These are phyloP conservation scores for Eleginops maclovinus DNA, from an alignment of 2,113 vertebrate genomes.

Conservation along the genomic window DNA sequence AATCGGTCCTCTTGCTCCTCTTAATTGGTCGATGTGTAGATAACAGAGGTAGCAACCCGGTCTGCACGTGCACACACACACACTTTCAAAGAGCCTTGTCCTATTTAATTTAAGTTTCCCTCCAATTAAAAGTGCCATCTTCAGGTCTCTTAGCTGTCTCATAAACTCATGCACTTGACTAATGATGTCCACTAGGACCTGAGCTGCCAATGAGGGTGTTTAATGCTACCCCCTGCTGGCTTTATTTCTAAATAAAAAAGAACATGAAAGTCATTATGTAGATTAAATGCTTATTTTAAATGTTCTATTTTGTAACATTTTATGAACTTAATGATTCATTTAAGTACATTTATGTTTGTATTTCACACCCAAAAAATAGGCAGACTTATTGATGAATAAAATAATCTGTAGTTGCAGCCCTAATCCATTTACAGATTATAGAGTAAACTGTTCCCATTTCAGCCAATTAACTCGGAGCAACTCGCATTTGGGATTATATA, in stretches of 20 bases:
- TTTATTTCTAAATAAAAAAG: neutral
- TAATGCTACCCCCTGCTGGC: slow-evolving; percentile 51
- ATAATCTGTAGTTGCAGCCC: too few species aligned
- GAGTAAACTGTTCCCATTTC: slow-evolving; percentile 17
- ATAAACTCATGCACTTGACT: slow-evolving; percentile 41
- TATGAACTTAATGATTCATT: too few species aligned
- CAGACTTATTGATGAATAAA: too few species aligned
- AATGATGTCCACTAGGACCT: slow-evolving; percentile 53
- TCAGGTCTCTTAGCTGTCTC: slow-evolving; percentile 28
- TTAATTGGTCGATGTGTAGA: slow-evolving; percentile 67
- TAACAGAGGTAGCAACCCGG: slow-evolving; percentile 8
- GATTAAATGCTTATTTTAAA: too few species aligned
- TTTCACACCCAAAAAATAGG: too few species aligned
- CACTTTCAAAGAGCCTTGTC: slow-evolving; percentile 33
- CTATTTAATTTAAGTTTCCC: slow-evolving; percentile 44
- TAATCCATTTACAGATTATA: neutral
- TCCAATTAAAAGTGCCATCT: slow-evolving; percentile 55
- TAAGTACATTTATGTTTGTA: too few species aligned
- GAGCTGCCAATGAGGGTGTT: neutral
- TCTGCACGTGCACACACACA: neutral
- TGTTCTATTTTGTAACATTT: too few species aligned
- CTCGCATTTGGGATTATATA: neutral
- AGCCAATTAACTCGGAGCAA: neutral
- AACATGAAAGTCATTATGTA: too few species aligned
- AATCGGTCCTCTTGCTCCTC: neutral